A percentile compares a stretch with the other conserved stretches of the same genome.
Conservation (phyloP, 1,140 invertebrate genomes). For the Drosophila willistoni region DNA sequence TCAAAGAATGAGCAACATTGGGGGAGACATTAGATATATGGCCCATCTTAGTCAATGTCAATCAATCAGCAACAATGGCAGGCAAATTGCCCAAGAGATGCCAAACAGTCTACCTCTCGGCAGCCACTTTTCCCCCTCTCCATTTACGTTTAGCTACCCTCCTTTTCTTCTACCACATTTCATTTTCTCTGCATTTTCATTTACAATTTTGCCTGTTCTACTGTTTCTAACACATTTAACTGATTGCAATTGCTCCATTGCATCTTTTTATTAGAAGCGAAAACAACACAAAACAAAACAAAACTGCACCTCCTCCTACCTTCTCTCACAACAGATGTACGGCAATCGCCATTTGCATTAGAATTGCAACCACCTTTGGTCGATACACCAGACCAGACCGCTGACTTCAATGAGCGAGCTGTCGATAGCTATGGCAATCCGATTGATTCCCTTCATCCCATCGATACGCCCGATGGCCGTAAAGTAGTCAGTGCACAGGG, state of each 20-base stretch:
- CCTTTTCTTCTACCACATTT: no score
- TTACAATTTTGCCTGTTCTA: conserved; percentile 11
- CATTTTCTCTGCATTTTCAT: conserved; percentile 17
- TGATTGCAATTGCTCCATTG: conserved; percentile 34
- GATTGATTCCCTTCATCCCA: conserved; percentile 69
- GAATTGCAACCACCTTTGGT: conserved; percentile 75
- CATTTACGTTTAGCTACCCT: not conserved
- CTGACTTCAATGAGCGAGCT: conserved; percentile 50
- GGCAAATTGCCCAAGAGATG: conserved; percentile 68
- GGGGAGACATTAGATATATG: conserved; percentile 49
- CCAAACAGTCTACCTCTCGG: conserved; percentile 34
- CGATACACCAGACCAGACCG: conserved; percentile 39
- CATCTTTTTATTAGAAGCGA: conserved; percentile 28
- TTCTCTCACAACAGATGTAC: conserved; percentile 79
- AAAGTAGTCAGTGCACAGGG: conserved; percentile 80
- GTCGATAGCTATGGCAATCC: conserved; percentile 81
- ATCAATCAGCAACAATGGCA: conserved; percentile 73
- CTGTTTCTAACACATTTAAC: conserved; percentile 48
- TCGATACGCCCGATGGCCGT: conserved; percentile 78
- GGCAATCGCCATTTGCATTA: conserved; percentile 75
- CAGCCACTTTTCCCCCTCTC: conserved; percentile 6
- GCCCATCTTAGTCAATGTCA: conserved; percentile 77
- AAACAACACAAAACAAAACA: conserved; percentile 29
- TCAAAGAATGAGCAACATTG: not conserved
- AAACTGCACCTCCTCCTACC: conserved; percentile 31